These are phyloP conservation scores for Hipparchia semele DNA, from an alignment of 2,888 invertebrate species.

Conservation along the genomic window DNA sequence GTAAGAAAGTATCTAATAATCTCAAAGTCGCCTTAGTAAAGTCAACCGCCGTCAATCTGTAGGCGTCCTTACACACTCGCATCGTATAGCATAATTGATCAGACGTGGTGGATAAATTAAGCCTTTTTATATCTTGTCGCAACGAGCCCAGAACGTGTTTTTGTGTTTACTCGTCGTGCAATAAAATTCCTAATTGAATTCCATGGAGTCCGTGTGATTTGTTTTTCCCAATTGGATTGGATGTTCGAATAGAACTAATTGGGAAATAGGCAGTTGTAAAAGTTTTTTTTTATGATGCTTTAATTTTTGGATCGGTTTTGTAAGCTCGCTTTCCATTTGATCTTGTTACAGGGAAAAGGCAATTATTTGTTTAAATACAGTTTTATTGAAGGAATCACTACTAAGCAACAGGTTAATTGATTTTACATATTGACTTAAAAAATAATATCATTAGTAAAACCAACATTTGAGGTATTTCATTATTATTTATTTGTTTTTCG, in stretches of 20 bases:
- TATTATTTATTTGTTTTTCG: no score
- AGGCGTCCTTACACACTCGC: constrained; percentile 41
- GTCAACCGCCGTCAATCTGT: neutral
- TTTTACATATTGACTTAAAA: neutral
- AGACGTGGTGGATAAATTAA: constrained; percentile 52
- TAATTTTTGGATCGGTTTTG: constrained; percentile 15
- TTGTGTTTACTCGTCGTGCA: constrained; percentile 50
- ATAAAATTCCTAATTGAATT: constrained; percentile 56
- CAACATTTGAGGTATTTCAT: no score
- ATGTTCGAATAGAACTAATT: constrained; percentile 38
- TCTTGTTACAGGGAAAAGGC: neutral
- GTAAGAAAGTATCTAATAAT: no score
- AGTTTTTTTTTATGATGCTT: constrained; percentile 15
- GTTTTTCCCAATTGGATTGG: constrained; percentile 36
- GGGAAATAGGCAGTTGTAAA: constrained; percentile 25
- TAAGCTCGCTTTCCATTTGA: constrained; percentile 11
- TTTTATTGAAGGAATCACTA: neutral
- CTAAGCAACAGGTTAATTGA: neutral
- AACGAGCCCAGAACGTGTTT: constrained; percentile 51
- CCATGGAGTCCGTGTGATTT: constrained; percentile 39
- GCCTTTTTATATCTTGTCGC: constrained; percentile 50
- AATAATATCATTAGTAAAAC: neutral
- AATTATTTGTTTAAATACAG: neutral
- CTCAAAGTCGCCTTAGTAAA: no score
- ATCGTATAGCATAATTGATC: constrained; percentile 51